Percentiles rank a stretch among this genome's conserved stretches.
Evolutionary conservation across 2,113 vertebrate species (phyloP).

Genomic region (Sialia sialis): DNA sequence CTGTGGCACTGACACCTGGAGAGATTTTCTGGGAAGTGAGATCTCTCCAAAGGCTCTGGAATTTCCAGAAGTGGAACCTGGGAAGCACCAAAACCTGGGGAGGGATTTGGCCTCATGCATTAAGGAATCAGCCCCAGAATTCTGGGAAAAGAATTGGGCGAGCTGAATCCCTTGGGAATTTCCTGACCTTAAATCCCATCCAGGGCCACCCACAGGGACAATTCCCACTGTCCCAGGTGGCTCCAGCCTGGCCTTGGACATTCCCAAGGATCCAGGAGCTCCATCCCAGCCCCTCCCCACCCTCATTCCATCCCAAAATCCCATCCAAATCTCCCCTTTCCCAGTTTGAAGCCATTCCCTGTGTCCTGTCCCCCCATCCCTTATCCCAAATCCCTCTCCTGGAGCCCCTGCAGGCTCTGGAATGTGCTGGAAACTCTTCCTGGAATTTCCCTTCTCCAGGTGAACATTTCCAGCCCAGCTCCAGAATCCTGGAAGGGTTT

Average conservation of each 20-base stretch:
- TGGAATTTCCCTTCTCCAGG: background rate
- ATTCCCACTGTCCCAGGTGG: background rate
- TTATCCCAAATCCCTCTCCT: background rate
- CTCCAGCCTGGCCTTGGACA: background rate
- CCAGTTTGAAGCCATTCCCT: background rate
- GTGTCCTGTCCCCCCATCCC: background rate
- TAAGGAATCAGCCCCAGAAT: background rate
- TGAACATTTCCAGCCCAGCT: accelerated
- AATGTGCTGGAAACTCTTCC: background rate
- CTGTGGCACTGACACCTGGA: background rate
- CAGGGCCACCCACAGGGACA: too few relatives aligned
- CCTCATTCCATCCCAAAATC: background rate
- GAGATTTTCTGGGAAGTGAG: background rate
- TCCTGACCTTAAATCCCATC: background rate
- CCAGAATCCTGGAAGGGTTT: background rate
- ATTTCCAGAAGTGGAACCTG: background rate
- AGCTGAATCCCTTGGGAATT: background rate
- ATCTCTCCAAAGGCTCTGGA: background rate
- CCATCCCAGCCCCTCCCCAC: background rate
- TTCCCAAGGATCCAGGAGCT: background rate
- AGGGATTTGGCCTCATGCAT: background rate
- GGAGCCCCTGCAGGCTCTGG: background rate
- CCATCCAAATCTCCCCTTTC: background rate
- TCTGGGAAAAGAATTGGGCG: background rate
- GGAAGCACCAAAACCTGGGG: background rate